Conservation (phyloP, 1,140 invertebrate genomes). For the Chironomus striatipennis region DNA sequence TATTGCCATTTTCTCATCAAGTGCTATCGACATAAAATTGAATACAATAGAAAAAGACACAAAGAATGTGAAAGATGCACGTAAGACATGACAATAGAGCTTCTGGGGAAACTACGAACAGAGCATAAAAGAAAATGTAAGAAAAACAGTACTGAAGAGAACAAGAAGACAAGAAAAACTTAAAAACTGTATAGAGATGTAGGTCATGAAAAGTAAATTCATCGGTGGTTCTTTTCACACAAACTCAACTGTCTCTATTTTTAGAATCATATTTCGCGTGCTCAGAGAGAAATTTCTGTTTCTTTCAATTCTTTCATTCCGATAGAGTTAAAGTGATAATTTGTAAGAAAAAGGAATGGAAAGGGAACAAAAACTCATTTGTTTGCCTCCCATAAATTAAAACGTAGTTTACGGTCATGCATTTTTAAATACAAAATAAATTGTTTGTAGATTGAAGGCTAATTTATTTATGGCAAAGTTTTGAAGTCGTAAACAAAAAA, state of each 20-base stretch:
- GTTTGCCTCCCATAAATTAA: too few species aligned
- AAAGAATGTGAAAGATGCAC: not conserved
- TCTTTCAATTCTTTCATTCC: not conserved
- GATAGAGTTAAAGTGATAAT: not conserved
- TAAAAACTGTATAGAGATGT: not conserved
- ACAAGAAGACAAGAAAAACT: too few species aligned
- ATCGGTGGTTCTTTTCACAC: not conserved
- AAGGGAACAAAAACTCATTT: too few species aligned
- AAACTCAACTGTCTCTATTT: not conserved
- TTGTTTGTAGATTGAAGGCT: too few species aligned
- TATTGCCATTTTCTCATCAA: not conserved
- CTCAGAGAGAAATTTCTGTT: not conserved
- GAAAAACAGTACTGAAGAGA: not conserved
- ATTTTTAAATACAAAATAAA: too few species aligned
- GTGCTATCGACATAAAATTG: not conserved
- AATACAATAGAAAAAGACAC: not conserved
- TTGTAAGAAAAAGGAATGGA: not conserved
- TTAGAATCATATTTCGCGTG: not conserved
- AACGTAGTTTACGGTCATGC: too few species aligned
- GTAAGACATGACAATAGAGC: not conserved
- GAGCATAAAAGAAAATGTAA: not conserved
- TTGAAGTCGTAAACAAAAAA: too few species aligned
- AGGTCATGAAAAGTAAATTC: slow-evolving; percentile 4
- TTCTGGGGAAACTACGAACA: not conserved
- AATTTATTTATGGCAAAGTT: too few species aligned